These are phyloP conservation scores for Aleadryas rufinucha DNA, from an alignment of 2,113 vertebrate genomes.

Conservation along the genomic window DNA sequence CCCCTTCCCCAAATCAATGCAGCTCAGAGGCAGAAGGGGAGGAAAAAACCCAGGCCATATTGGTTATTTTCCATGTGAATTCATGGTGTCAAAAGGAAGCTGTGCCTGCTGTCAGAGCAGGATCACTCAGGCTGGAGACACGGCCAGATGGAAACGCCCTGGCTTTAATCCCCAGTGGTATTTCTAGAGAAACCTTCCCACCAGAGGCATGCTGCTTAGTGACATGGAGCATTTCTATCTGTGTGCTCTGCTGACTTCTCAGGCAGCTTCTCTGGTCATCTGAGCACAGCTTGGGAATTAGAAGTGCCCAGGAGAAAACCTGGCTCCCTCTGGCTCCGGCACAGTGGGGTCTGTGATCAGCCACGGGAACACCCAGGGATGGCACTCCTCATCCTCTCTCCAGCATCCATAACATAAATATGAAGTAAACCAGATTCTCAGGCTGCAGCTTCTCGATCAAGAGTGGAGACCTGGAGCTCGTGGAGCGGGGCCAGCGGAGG, in stretches of 20 bases:
- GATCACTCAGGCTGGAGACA: neutral
- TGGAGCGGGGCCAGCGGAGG: neutral
- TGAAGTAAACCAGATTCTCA: neutral
- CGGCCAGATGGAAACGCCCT: neutral
- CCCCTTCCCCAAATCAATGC: neutral
- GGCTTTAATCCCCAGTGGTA: neutral
- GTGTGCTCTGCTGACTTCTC: neutral
- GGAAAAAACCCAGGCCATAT: neutral
- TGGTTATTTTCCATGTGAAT: neutral
- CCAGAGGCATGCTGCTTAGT: neutral
- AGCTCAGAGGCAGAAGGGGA: neutral
- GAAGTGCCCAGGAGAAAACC: neutral
- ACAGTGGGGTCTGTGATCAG: fast-evolving
- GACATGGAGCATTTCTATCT: neutral
- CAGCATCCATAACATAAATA: neutral
- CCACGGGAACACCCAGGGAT: neutral
- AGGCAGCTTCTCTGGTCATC: neutral
- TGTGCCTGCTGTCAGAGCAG: neutral
- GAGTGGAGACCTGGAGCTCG: neutral
- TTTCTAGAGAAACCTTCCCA: conserved; percentile 23
- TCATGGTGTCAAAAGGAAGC: neutral
- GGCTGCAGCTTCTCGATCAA: neutral
- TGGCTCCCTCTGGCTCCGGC: neutral
- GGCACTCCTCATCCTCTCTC: neutral
- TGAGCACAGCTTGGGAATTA: neutral